Percentiles rank a stretch among this genome's conserved stretches.
Conservation (phyloP, 2,113 vertebrate species). For the Zosterops borbonicus region DNA sequence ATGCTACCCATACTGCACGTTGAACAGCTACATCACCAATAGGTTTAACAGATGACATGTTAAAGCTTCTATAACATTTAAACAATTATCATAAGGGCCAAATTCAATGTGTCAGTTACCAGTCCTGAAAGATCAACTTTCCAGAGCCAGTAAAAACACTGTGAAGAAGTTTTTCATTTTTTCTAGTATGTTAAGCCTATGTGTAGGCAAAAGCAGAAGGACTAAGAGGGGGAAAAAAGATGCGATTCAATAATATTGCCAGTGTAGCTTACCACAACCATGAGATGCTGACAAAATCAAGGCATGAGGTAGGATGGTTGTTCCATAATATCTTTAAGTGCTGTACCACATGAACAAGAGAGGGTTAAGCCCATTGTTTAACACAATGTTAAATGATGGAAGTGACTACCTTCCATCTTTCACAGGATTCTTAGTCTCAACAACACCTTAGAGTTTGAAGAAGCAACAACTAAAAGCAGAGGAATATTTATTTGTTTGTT, state of each 20-base stretch:
- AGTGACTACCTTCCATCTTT: neutral
- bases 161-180: neutral
- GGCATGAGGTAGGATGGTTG: neutral
- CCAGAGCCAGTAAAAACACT: neutral
- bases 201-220: neutral
- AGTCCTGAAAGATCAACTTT: conserved; percentile 14
- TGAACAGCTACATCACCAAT: conserved; percentile 70
- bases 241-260: neutral
- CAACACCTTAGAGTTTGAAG: neutral
- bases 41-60: conserved; percentile 75
- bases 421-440: neutral
- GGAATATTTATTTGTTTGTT: neutral
- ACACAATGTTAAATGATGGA: neutral
- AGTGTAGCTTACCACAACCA: neutral
- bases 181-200: neutral
- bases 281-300: neutral
- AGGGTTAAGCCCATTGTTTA: neutral
- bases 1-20: conserved; percentile 70
- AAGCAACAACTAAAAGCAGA: neutral
- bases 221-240: neutral
- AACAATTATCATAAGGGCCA: conserved; percentile 71
- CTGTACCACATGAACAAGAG: neutral
- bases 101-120: conserved; percentile 69
- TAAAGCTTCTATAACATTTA: conserved; percentile 75
- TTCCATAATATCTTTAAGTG: neutral